Evolutionary conservation across 1,140 invertebrate genomes (phyloP), one percentile per base, ranked within the genome.

Genomic region (Acromyrmex heyeri): DNA sequence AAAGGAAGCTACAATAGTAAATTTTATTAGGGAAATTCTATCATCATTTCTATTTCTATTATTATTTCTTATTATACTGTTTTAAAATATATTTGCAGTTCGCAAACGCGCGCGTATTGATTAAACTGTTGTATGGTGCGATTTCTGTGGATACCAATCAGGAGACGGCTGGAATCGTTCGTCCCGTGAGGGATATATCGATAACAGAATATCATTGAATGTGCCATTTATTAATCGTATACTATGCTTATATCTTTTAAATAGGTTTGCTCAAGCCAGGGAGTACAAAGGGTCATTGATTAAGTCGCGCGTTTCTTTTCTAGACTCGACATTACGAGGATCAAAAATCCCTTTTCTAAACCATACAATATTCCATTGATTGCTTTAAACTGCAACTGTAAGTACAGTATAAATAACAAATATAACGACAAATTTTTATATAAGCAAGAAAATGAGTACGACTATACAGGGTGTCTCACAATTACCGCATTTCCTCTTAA

Each of bases 131-230:
- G 24, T 24, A n/a, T 24, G n/a, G 50, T 34, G 65, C 21, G 65
- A 81, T 81, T 70, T 81, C 65, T 70, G 34, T 64, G 64, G 65
- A 70, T 81, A 64, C 16, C 78, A 81, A 70, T 81, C 78, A 59
- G 64, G 50, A 8, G 24, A 24, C 70, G 30, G 21, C 30, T 64
- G 30, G 64, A 48, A 50, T 70, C 21, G 34, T 70, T 81, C 65
- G 57, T 81, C 64, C 59, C 78, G 50, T 34, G 34, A 70, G 48
- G 50, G 16, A 44, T 44, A 44, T 59, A 64, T 81, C 78, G 78
- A 70, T 81, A 81, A 57, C 78, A 70, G 77, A 70, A 70, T 81
- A 81, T 81, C 50, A 16, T 53, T 53, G 78, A 38, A 81, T 21
- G n/a, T 38, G 14, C 77, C 30, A 50, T n/a, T 81, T 69, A 69